phyloP scores from a whole-genome alignment of 2,797 vertebrate species.

The Glossophaga mutica region DNA sequence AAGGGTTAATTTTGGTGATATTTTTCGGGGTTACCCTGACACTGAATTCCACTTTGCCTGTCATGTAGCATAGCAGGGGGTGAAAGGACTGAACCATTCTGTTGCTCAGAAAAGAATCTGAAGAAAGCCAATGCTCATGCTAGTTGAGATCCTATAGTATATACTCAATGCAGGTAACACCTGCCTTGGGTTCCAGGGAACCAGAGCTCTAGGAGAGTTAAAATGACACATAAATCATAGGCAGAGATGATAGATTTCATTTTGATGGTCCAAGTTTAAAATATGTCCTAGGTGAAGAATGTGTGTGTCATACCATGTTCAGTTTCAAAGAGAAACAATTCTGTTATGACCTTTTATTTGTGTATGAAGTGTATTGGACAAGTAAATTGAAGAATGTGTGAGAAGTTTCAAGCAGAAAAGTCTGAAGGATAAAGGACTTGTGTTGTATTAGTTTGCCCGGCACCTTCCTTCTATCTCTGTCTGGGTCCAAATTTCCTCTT shows the following conservation, averaged over 20 bases:
- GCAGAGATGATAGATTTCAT: neutral
- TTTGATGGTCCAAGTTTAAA: neutral
- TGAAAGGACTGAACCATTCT: neutral
- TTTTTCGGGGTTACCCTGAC: neutral
- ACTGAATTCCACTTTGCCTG: neutral
- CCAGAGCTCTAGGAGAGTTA: neutral
- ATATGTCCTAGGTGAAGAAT: neutral
- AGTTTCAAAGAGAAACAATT: constrained; percentile 36
- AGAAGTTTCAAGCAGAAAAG: neutral
- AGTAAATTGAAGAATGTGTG: neutral
- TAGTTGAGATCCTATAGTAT: neutral
- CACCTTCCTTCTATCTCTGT: neutral
- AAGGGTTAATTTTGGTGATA: neutral
- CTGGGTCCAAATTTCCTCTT: neutral
- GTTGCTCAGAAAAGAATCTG: neutral
- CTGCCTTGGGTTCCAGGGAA: neutral
- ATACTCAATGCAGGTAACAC: neutral
- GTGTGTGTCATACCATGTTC: neutral
- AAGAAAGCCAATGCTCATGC: neutral
- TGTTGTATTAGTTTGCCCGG: neutral
- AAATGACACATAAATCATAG: neutral
- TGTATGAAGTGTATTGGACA: neutral
- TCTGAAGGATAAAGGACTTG: neutral
- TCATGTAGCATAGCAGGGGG: neutral
- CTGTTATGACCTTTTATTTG: neutral